Conservation (phyloP, 2,113 vertebrate genomes). For the Eolophus roseicapilla region DNA sequence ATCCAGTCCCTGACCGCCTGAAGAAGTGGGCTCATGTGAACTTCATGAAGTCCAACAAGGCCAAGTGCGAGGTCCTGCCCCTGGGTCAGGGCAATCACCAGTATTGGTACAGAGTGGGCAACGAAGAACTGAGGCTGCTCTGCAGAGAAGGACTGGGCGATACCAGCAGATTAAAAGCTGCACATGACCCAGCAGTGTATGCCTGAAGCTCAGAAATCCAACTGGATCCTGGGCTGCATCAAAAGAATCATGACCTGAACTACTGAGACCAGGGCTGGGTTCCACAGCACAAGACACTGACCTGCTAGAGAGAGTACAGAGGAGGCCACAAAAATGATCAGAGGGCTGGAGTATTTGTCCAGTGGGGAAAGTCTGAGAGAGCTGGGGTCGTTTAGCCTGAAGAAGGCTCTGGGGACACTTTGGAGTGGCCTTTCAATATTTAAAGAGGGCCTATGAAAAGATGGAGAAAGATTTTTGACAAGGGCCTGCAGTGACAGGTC, state of each 20-base stretch:
- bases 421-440: not conserved
- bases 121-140: not conserved
- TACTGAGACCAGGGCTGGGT: rapidly evolving
- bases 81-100: not conserved
- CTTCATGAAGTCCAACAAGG: not conserved
- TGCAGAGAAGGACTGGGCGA: not conserved
- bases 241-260: not conserved
- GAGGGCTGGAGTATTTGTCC: not conserved
- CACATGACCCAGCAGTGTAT: too few relatives aligned
- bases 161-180: not conserved
- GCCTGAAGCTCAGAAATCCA: not conserved
- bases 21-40: not conserved
- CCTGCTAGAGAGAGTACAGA: not conserved
- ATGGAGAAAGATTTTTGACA: not conserved
- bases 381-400: too few relatives aligned
- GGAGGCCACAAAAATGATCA: not conserved
- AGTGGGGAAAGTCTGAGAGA: too few relatives aligned
- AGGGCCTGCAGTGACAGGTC: not conserved
- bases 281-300: not conserved
- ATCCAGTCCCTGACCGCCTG: not conserved
- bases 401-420: not conserved
- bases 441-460: not conserved
- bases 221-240: not conserved
- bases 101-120: not conserved
- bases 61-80: not conserved